A percentile compares a stretch with the other conserved stretches of the same genome.
phyloP scores from a whole-genome alignment of 2,797 vertebrate genomes.

The Cossypha caffra region DNA sequence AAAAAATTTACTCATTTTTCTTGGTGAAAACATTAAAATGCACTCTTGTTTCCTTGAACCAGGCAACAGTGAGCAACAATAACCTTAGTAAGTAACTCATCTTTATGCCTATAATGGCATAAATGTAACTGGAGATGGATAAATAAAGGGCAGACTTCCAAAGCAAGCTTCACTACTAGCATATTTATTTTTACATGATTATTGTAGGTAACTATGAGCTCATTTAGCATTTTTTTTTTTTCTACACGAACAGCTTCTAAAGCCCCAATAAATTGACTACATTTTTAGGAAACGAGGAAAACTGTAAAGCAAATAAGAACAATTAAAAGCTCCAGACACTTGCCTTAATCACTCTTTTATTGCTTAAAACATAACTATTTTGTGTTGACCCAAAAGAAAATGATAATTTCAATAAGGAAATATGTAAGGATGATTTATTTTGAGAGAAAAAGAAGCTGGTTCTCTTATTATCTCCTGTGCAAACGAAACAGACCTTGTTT shows the following conservation, averaged over 20 bases:
- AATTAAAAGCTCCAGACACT: background rate
- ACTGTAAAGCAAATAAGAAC: background rate
- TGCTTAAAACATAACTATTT: background rate
- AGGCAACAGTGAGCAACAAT: background rate
- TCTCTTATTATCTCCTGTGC: background rate
- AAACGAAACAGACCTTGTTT: background rate
- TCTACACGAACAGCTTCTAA: background rate
- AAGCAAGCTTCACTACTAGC: background rate
- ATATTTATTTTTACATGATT: background rate
- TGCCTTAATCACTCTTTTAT: background rate
- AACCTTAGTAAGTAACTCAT: background rate
- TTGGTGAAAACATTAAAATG: background rate
- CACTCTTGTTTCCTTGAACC: background rate
- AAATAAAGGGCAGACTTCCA: background rate
- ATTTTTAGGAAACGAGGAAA: background rate
- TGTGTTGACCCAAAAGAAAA: background rate
- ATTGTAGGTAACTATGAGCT: background rate
- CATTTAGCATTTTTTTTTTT: background rate
- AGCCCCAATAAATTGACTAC: background rate
- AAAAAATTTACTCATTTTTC: background rate
- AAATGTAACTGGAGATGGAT: background rate
- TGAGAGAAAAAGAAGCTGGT: background rate
- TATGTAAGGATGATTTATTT: background rate
- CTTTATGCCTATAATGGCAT: background rate
- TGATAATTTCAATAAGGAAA: background rate